These are phyloP conservation scores for Crioceris asparagi DNA, from an alignment of 2,888 invertebrate genomes.

Conservation along the genomic window DNA sequence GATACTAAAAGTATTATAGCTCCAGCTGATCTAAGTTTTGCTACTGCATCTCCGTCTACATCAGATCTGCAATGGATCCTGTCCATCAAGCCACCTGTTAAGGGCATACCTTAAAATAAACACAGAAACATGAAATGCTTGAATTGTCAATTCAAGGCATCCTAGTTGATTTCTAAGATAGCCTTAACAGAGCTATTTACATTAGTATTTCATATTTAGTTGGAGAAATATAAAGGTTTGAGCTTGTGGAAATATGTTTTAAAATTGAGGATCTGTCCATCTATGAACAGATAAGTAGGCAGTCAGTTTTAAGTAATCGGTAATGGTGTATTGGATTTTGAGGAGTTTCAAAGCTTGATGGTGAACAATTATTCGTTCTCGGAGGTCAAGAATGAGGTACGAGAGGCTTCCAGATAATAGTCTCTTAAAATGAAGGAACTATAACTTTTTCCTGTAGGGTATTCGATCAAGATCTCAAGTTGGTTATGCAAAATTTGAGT, in stretches of 20 bases:
- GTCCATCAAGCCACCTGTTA: constrained; percentile 28
- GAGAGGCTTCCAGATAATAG: constrained; percentile 9
- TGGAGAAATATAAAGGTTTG: no score
- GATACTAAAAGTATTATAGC: constrained; percentile 52
- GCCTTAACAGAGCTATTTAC: no score
- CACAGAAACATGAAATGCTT: no score
- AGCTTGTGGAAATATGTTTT: no score
- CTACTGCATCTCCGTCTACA: constrained; percentile 43
- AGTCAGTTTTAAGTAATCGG: no score
- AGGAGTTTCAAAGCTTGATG: constrained; percentile 6
- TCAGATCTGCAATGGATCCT: constrained; percentile 35
- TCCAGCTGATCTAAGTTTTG: constrained; percentile 43
- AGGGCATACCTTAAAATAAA: constrained; percentile 31
- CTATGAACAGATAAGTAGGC: no score
- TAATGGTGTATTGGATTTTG: constrained; percentile 4
- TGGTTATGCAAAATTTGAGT: constrained; percentile 8
- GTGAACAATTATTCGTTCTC: constrained; percentile 3
- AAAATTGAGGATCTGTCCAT: no score
- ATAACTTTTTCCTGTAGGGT: no score
- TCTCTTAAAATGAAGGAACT: no score
- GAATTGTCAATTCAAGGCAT: no score
- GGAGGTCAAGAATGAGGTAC: constrained; percentile 4
- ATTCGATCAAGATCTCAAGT: constrained; percentile 7
- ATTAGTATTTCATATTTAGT: no score
- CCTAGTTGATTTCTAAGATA: no score